Percentiles rank a stretch among this genome's conserved stretches.
Evolutionary conservation across 35 echinoderm and acorn worm species (phyloP).

Genomic region (Apostichopus japonicus): DNA sequence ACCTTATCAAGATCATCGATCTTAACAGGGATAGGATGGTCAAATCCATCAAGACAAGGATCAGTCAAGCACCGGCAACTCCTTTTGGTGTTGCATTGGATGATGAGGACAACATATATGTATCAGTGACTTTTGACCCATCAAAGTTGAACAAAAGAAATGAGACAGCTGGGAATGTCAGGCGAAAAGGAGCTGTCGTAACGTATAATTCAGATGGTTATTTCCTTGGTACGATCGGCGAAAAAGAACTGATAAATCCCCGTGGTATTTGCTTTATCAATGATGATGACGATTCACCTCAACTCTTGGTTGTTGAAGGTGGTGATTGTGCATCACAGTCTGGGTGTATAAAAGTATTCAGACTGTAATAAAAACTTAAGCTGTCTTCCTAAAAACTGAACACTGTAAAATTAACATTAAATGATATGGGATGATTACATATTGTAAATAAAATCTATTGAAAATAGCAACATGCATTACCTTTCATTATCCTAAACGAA

Average conservation of each 20-base stretch:
- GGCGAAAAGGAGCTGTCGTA: background rate
- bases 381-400: no score
- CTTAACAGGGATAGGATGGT: background rate
- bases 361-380: background rate
- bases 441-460: no score
- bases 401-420: no score
- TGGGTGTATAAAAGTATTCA: background rate
- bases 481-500: no score
- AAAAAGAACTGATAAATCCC: constrained; percentile 18
- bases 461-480: no score
- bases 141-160: background rate
- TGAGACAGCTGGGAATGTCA: background rate
- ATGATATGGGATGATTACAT: no score
- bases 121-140: constrained; percentile 16
- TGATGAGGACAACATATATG: constrained; percentile 9
- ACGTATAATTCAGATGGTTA: constrained; percentile 12
- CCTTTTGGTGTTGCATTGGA: constrained; percentile 20
- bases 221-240: constrained; percentile 32
- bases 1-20: background rate
- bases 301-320: background rate
- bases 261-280: constrained; percentile 15
- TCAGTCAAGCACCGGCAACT: background rate
- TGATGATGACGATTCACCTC: background rate
- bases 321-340: background rate
- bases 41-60: constrained; percentile 25